Base-by-base conservation (phyloP, 2,888 invertebrate species). In the Ichneumon xanthorius region DNA sequence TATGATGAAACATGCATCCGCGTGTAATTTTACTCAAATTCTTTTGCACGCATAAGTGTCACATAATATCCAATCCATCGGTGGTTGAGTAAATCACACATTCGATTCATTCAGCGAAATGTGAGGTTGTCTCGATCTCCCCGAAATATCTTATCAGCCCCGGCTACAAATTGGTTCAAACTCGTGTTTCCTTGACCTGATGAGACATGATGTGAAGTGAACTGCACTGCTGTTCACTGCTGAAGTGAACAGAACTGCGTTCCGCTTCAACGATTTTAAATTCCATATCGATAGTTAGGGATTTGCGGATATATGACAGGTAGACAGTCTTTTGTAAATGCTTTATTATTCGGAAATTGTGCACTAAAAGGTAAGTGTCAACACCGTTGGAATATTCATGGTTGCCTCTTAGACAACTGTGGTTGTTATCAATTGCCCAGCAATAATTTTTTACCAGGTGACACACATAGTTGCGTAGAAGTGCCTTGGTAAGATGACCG, bases 1-100 rank as follows among this genome's bases (percentile, higher is more conserved):
- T 95, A n/a, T 0, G 87, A 84, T 4, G 88, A 84, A 0, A 88
- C 89, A 61, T 80, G 77, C 11, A 78, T 37, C 37, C 37, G 9
- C 9, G 37, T 37, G 37, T 1, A 37, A 37, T 0, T 37, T 7
- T 37, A 37, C 7, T 6, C 37, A 37, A 37, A 37, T 9, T 9
- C 37, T 9, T 37, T 30, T 30, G 30, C 0, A 30, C 30, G 5
- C 30, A 30, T 30, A 5, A 4, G 5, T 30, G 30, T 4, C 30
- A 30, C 30, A 30, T 30, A 30, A 30, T 30, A 30, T 30, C 30
- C 5, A 5, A 30, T 30, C 68, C 2, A 82, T 11, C 0, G 86
- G 80, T 22, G 37, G 63, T 68, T 9, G 58, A 19, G 61, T 76
- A 53, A 3, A 14, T 77, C 19, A 14, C 4, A 63, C 61, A 75